These are phyloP conservation scores for Diaperis boleti DNA, from an alignment of 2,888 invertebrate genomes.

Conservation along the genomic window DNA sequence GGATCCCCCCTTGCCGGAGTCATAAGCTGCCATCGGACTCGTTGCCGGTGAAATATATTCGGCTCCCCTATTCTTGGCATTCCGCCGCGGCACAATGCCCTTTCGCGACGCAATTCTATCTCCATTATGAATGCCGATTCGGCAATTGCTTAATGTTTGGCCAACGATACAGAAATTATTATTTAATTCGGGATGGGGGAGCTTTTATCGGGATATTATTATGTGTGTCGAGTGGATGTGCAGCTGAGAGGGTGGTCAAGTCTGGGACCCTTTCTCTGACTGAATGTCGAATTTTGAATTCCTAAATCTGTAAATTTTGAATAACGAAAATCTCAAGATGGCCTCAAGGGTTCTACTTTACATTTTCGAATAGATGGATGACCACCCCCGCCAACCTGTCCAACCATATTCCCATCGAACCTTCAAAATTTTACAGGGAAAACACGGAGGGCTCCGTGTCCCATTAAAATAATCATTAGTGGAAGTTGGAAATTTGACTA, in stretches of 20 bases:
- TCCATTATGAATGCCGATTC: constrained; percentile 55
- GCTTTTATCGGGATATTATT: constrained; percentile 45
- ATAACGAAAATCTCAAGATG: too few species aligned
- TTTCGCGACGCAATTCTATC: constrained; percentile 43
- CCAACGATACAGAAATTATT: constrained; percentile 62
- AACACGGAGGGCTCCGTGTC: not conserved
- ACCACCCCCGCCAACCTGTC: too few species aligned
- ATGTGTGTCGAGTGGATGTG: constrained; percentile 38
- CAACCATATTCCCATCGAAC: not conserved
- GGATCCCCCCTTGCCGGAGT: constrained; percentile 48
- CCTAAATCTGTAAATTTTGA: too few species aligned
- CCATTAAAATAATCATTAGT: constrained; percentile 29
- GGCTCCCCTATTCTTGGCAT: constrained; percentile 59
- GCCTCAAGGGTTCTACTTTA: too few species aligned
- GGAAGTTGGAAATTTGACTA: constrained; percentile 37
- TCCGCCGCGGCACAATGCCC: constrained; percentile 47
- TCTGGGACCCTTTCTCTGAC: too few species aligned
- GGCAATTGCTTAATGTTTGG: constrained; percentile 60
- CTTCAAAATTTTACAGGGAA: too few species aligned
- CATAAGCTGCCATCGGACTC: constrained; percentile 57
- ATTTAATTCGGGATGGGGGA: constrained; percentile 53
- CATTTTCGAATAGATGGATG: too few species aligned
- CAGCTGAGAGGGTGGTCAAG: too few species aligned
- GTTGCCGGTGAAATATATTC: constrained; percentile 60
- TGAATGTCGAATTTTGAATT: too few species aligned